Evolutionary conservation across 2,888 invertebrate species (phyloP), one percentile per base, ranked within the genome.

Genomic region (Pinctada fucata): DNA sequence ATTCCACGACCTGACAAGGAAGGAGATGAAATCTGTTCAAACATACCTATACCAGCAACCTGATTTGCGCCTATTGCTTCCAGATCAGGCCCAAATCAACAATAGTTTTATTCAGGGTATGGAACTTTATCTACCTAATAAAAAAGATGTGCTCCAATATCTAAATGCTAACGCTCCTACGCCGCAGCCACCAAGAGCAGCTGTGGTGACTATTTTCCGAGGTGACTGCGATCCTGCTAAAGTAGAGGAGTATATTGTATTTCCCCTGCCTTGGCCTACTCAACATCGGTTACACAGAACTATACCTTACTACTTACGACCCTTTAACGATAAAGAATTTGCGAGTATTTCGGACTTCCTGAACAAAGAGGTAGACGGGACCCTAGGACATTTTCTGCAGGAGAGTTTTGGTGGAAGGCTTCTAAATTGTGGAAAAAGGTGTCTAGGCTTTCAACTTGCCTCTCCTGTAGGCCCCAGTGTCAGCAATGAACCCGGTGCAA

Each of bases 191-290:
- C 16, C 5, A 1, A 75, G 90, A 48, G 79, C 84, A 13, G 90
- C 88, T 4, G 79, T 75, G 4, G 88, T 88, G 16, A 75, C 87
- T 2, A 74, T 90, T 67, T 85, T 86, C 72, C 81, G 88, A 48
- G 89, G 89, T n/a, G 88, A 87, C 70, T 65, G 67, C 47, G 8
- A 69, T 5, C 84, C 84, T 2, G 84, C 87, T 0, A 80, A 81
- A n/a, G 82, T 88, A 0, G 85, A 87, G 65, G 89, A 90, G 73
- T 88, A 86, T 58, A 79, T 79, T 10, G 87, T 89, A 0, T 85
- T 85, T 2, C 87, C 87, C 6, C 74, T 88, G 51, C 86, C 88
- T 2, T 76, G 85, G 3, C 86, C 86, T 2, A 72, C 49, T 2
- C 75, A 80, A 13, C 82, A 85, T 58, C 63, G 83, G 10, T 49